A percentile compares a stretch with the other conserved stretches of the same genome.
phyloP scores from a whole-genome alignment of 2,113 vertebrate genomes.

The Colistium nudipinnis region DNA sequence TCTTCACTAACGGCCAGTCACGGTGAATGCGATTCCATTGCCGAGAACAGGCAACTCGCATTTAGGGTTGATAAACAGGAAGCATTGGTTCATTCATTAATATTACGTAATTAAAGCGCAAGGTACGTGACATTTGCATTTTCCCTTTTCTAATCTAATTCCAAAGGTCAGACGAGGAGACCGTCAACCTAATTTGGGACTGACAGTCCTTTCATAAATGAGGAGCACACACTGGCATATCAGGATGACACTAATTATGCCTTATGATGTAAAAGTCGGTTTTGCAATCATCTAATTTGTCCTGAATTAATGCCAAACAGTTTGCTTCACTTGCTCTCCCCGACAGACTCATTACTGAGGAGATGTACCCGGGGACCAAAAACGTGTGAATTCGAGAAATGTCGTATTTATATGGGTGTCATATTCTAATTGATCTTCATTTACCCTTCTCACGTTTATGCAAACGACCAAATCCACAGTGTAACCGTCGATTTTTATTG shows the following conservation, averaged over 20 bases:
- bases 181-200: constrained; percentile 45
- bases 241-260: constrained; percentile 26
- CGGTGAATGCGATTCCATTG: not conserved
- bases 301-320: constrained; percentile 33
- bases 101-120: constrained; percentile 40
- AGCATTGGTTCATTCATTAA: constrained; percentile 27
- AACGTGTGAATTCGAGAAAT: not conserved
- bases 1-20: constrained; percentile 18
- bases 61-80: constrained; percentile 50
- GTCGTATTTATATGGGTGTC: not conserved
- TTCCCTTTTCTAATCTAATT: constrained; percentile 30
- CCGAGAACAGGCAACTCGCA: constrained; percentile 40
- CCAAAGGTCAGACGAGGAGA: constrained; percentile 55
- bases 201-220: constrained; percentile 31
- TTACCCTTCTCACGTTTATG: not conserved
- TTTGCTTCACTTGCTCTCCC: constrained; percentile 8
- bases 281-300: constrained; percentile 36
- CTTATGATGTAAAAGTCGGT: constrained; percentile 38
- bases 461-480: no score
- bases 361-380: not conserved
- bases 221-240: constrained; percentile 7
- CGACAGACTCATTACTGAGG: constrained; percentile 7
- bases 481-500: no score
- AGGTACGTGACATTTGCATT: constrained; percentile 54
- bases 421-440: not conserved